These are phyloP conservation scores for Orthonevra nobilis DNA, from an alignment of 2,888 invertebrate species.

Conservation along the genomic window DNA sequence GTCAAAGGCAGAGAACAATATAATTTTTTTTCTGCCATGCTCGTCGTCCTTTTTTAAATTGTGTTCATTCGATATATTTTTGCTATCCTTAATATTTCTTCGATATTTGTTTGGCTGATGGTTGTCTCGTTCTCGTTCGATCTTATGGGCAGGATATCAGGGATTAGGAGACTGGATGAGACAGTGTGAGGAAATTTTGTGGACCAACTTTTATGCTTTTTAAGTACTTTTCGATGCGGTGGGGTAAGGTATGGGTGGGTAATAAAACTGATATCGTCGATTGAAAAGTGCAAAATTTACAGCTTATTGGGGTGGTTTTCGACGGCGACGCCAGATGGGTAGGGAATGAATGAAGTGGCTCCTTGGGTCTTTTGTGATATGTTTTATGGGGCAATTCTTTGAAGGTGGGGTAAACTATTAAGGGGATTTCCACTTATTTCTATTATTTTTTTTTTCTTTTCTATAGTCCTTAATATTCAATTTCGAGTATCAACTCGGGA, in stretches of 20 bases:
- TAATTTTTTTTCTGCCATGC: conserved; percentile 21
- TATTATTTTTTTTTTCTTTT: conserved; percentile 12
- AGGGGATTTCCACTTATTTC: conserved; percentile 46
- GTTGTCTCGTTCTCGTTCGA: neutral
- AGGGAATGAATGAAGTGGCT: conserved; percentile 38
- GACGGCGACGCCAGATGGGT: neutral
- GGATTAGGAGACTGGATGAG: conserved; percentile 35
- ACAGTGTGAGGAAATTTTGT: conserved; percentile 44
- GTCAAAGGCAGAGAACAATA: conserved; percentile 58
- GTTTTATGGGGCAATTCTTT: conserved; percentile 56
- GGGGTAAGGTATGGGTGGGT: conserved; percentile 19
- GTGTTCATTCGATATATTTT: conserved; percentile 59
- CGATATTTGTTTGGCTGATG: neutral
- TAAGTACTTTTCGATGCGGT: conserved; percentile 68
- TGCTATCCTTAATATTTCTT: conserved; percentile 57
- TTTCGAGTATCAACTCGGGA: conserved; percentile 63
- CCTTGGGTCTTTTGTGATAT: conserved; percentile 63
- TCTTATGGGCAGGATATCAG: conserved; percentile 17
- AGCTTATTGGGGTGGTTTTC: conserved; percentile 45
- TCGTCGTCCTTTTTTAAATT: conserved; percentile 59
- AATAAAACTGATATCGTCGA: conserved; percentile 70
- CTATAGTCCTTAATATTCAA: conserved; percentile 67
- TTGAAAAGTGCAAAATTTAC: conserved; percentile 70
- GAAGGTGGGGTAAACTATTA: conserved; percentile 49
- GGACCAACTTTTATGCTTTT: conserved; percentile 69